Conservation (phyloP, 2,113 vertebrate species). For the Opisthocomus hoazin region DNA sequence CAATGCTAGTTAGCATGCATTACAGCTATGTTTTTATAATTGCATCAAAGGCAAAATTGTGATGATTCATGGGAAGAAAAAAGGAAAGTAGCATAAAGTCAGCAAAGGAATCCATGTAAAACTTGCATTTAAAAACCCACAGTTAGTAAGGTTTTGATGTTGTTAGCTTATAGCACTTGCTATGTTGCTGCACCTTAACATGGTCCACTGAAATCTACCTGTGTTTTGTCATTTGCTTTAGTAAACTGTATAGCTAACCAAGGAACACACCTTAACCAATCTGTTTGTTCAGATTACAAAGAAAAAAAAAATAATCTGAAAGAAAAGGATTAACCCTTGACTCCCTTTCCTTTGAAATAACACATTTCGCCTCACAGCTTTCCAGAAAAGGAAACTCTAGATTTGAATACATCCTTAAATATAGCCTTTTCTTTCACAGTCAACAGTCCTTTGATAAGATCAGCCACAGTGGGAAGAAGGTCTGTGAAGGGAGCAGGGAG, state of each 20-base stretch:
- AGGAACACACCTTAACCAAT: background rate
- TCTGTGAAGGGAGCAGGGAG: background rate
- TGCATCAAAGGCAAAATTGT: background rate
- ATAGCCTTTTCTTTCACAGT: background rate
- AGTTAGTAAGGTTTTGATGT: background rate
- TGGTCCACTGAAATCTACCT: background rate
- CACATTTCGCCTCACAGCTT: background rate
- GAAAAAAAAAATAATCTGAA: background rate
- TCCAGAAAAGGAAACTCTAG: background rate
- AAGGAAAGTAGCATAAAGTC: background rate
- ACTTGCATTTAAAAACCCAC: background rate
- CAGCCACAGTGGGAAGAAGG: background rate
- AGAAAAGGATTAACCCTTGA: background rate
- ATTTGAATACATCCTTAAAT: background rate
- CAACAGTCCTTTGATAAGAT: background rate
- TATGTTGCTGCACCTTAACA: background rate
- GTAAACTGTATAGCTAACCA: background rate
- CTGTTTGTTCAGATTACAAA: background rate
- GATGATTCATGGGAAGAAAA: background rate
- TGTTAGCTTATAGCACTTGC: background rate
- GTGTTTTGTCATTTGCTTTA: background rate
- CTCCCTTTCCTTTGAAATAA: background rate
- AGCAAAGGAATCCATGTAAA: background rate
- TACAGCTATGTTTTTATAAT: background rate
- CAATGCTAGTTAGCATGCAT: background rate